phyloP scores from a whole-genome alignment of 2,888 invertebrate genomes.

The Drosophila planitibia region DNA sequence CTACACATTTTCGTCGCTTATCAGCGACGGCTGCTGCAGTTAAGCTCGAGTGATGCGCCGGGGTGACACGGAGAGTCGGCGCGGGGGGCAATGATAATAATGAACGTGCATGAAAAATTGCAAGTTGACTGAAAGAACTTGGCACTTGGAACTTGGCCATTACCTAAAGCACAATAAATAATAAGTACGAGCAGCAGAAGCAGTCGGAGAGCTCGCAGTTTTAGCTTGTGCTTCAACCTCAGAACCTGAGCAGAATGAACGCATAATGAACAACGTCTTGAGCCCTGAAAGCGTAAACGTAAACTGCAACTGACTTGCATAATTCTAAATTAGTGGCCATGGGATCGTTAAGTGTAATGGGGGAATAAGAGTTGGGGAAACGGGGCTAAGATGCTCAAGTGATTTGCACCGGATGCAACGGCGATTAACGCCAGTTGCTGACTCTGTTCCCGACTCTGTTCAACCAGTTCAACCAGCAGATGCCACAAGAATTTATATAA shows the following conservation, averaged over 20 bases:
- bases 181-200: conserved; percentile 62
- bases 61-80: background rate
- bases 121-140: conserved; percentile 70
- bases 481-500: conserved; percentile 12
- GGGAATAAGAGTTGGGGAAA: background rate
- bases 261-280: conserved; percentile 77
- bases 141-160: conserved; percentile 68
- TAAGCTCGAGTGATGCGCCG: conserved; percentile 45
- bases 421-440: conserved; percentile 50
- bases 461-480: conserved; percentile 9
- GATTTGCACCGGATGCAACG: conserved; percentile 60
- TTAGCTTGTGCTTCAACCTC: conserved; percentile 8
- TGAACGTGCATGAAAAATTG: conserved; percentile 81
- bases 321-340: conserved; percentile 77
- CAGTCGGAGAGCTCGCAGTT: background rate
- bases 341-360: conserved; percentile 42
- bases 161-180: conserved; percentile 80
- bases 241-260: conserved; percentile 62
- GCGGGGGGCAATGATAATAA: conserved; percentile 70
- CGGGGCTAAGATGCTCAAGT: conserved; percentile 41
- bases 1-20: conserved; percentile 80
- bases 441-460: background rate
- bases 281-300: conserved; percentile 33
- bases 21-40: conserved; percentile 74
- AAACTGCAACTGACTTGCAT: conserved; percentile 66